These are phyloP conservation scores for Apamea crenata DNA, from an alignment of 2,888 invertebrate species.

Conservation along the genomic window DNA sequence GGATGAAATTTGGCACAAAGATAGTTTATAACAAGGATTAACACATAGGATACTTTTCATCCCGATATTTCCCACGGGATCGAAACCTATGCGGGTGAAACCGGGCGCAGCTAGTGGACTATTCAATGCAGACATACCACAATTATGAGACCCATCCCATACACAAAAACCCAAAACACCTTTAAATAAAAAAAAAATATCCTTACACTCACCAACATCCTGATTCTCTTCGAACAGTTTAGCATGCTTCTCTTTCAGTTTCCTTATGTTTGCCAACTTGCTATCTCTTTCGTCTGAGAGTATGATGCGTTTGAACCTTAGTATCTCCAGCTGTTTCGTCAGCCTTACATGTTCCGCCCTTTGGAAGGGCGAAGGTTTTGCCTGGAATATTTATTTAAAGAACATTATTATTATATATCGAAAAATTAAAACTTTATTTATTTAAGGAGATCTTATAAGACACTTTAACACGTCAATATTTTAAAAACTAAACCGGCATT, in stretches of 20 bases:
- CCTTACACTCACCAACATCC: conserved; percentile 90
- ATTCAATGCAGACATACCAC: conserved; percentile 6
- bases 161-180: conserved; percentile 14
- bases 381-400: conserved; percentile 76
- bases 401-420: not conserved
- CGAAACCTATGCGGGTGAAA: no score
- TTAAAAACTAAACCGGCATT: no score
- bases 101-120: not conserved
- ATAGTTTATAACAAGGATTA: no score
- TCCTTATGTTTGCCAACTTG: conserved; percentile 91
- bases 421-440: no score
- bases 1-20: no score
- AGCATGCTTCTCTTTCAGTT: conserved; percentile 91
- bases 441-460: no score
- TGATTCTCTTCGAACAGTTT: conserved; percentile 92
- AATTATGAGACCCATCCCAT: conserved; percentile 1
- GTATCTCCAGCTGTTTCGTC: conserved; percentile 93
- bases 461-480: no score
- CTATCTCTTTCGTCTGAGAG: conserved; percentile 93
- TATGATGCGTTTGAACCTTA: conserved; percentile 92
- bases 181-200: conserved; percentile 46
- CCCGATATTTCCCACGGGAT: no score
- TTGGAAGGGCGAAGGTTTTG: conserved; percentile 92
- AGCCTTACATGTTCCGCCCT: conserved; percentile 91
- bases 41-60: no score